Evolutionary conservation across 1,140 invertebrate genomes (phyloP), one percentile per base, ranked within the genome.

Genomic region (Hormaphis cornu): DNA sequence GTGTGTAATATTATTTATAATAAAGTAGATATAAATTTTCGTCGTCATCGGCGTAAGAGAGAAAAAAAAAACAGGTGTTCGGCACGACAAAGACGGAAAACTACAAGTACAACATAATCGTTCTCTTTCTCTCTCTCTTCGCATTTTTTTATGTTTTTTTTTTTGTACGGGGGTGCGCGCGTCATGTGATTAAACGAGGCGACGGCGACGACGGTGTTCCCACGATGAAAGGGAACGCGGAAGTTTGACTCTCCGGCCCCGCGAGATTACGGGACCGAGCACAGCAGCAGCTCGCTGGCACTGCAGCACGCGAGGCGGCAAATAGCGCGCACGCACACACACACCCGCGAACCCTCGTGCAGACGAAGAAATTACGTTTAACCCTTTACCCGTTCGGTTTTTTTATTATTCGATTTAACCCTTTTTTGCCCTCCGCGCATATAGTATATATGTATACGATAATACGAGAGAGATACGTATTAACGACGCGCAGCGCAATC

Each of bases 171-270:
- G 61, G 61, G 61, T 44, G 58, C 37, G 58, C 35, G 61, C 44
- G 61, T 66, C 44, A 22, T 66, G n/a, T n/a, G 61, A 66, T 66
- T 66, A 66, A 66, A 66, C 24, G 61, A 26, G 44, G 50, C 61
- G 61, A 35, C 20, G 26, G 26, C 33, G 24, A 48, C 18, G n/a
- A 42, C 44, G 20, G 20, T 50, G 61, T 66, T 66, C 61, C 61
- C 61, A 66, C 61, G 61, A 66, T 66, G 61, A 66, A 66, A 66
- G 61, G 61, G 61, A 66, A 66, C 61, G 61, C 61, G 61, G 61
- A 66, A 66, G 61, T 66, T 66, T 66, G 44, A 66, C 61, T 44
- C 42, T 66, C 58, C 61, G 44, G 44, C 61, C 58, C 61, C 61
- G 44, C 61, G 28, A 66, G 61, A 66, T 66, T 66, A 66, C 61